Evolutionary conservation across 2,888 invertebrate species (phyloP), one percentile per base, ranked within the genome.

Genomic region (Stomorhina lunata): DNA sequence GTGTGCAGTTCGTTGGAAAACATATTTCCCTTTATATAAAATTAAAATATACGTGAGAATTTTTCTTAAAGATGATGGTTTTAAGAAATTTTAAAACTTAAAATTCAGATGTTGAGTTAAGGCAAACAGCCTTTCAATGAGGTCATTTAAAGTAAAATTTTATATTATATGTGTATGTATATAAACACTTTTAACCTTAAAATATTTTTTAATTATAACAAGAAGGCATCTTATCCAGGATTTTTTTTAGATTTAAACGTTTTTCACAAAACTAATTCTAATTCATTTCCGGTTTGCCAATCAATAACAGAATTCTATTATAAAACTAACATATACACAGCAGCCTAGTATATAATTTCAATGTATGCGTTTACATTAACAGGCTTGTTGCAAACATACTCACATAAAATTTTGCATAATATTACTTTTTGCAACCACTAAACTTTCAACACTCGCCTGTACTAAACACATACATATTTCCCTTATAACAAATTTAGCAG

Each of bases 1-100:
- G 77, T 61, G 69, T 20, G 86, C 88, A 88, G 61, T 71, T 53
- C 43, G 63, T 27, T 66, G 34, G 10, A 37, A 2, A 7, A 9
- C 17, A n/a, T 15, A 25, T 55, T 57, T 55, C 34, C 3, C 27
- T 34, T 27, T 43, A 34, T 22, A 29, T 50, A 34, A 77, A 45
- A 34, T 63, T 34, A 55, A 45, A 37, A 15, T 15, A 55, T 29
- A 71, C 63, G 45, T 63, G 77, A 61, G 22, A 45, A 22, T 29
- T 40, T 57, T 68, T n/a, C n/a, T 43, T 57, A 37, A 50, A 61
- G 50, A 29, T 27, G 25, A 25, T 59, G 48, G 25, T 63, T 73
- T 73, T 65, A 73, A 53, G 32, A 55, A 55, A 43, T 65, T 43
- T 25, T n/a, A 27, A 5, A 63, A 50, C 29, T 25, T 25, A 55